Evolutionary conservation across 2,113 vertebrate genomes (phyloP), one percentile per base, ranked within the genome.

Genomic region (Crotophaga sulcirostris): DNA sequence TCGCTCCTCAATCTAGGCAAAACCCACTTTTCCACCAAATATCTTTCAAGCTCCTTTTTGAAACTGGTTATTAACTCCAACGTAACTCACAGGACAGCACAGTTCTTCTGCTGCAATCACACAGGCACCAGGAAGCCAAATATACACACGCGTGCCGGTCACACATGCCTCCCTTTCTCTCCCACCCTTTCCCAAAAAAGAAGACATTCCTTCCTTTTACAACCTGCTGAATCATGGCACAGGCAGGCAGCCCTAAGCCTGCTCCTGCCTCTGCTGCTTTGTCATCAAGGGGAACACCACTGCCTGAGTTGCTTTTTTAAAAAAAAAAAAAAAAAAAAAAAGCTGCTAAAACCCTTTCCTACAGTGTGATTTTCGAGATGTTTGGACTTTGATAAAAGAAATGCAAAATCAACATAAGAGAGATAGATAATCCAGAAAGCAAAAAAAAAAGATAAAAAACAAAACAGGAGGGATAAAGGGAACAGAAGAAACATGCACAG

Each of bases 181-280:
- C 77, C 90, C 80, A 86, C 85, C 92, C 92, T 86, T 92, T 96
- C 94, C 89, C 77, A 79, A 92, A 95, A 93, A 59, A 89, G 91
- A 93, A 86, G 40, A 31, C 93, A 91, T 92, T 95, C 89, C 60
- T 97, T 96, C 87, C 81, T 79, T 95, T 93, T 91, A 84, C 89
- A 91, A 92, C 96, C 90, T 96, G 94, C 96, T 96, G 96, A 97
- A 95, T 97, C 94, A 97, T 60, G 58, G 84, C 91, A 94, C 62
- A 91, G 91, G 92, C 95, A 94, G 94, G 93, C 94, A 94, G 91
- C 89, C 66, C 58, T 62, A 64, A 11, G 34, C 81, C 73, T 0
- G 16, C 75, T 89, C 62, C 77, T 95, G 94, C 60, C 62, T 68
- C 2, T 56, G 70, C 77, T 96, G 95, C 96, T 95, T 95, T 96